phyloP scores from a whole-genome alignment of 2,888 invertebrate genomes.

The Drosophila quinaria region DNA sequence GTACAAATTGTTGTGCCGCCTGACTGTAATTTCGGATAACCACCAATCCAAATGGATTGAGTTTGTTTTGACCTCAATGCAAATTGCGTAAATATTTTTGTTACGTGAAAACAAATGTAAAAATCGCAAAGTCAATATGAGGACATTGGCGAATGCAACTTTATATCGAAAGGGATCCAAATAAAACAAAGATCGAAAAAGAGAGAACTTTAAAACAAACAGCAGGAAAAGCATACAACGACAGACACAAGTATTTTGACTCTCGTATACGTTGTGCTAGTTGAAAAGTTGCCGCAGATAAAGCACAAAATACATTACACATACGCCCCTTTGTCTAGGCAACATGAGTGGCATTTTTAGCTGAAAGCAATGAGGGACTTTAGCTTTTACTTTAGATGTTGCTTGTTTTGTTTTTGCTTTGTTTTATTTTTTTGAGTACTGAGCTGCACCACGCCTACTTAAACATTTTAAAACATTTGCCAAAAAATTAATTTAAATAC shows the following conservation, averaged over 20 bases:
- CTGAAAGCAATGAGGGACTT: slow-evolving; percentile 36
- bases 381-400: slow-evolving; percentile 35
- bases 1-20: slow-evolving; percentile 16
- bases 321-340: slow-evolving; percentile 74
- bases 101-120: slow-evolving; percentile 27
- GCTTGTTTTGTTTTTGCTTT: neutral
- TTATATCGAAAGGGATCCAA: neutral
- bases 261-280: slow-evolving; percentile 15
- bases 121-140: slow-evolving; percentile 28
- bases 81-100: slow-evolving; percentile 44
- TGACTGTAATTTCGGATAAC: slow-evolving; percentile 34
- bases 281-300: slow-evolving; percentile 51
- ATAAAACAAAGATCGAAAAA: neutral
- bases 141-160: slow-evolving; percentile 23
- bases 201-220: slow-evolving; percentile 45
- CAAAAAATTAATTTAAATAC: slow-evolving; percentile 76
- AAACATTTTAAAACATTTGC: slow-evolving; percentile 67
- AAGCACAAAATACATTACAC: slow-evolving; percentile 62
- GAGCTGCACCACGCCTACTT: slow-evolving; percentile 58
- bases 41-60: slow-evolving; percentile 37
- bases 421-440: neutral
- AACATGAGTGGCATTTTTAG: slow-evolving; percentile 47
- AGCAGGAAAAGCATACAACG: slow-evolving; percentile 12
- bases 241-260: slow-evolving; percentile 21
- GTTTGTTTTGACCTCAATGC: slow-evolving; percentile 20